Base-by-base conservation (phyloP, 2,888 invertebrate species). In the Serrognathus titanus region DNA sequence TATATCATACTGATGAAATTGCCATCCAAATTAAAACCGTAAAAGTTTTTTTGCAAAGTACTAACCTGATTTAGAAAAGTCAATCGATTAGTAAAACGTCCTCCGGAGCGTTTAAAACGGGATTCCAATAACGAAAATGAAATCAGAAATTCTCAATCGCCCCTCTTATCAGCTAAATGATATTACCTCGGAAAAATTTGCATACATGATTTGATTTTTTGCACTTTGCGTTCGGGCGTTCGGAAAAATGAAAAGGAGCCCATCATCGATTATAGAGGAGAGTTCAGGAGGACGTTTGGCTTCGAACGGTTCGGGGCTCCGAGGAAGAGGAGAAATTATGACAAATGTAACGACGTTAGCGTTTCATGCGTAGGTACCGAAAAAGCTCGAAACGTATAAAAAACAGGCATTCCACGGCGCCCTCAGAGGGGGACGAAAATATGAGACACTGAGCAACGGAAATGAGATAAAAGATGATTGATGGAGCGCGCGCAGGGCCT, bases 181-280 rank as follows among this genome's bases (percentile, higher is more conserved):
- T 55, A 59, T 63, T 60, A 62, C 52, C 48, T 31, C 24, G 24
- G 46, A 48, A 57, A 16, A 55, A 63, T 63, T 63, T 62, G 54
- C 63, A 62, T 62, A 61, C 53, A 61, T 61, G 63, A 63, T 63
- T 63, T 63, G 63, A 63, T 63, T 62, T 61, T 61, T 31, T 31
- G 40, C 40, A 40, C 13, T 40, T 40, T 40, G 40, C 7, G 24
- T 31, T 31, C 24, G 24, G 24, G 24, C 24, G 24, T 31, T 31
- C 24, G 24, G n/a, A n/a, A 31, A 31, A 16, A 31, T 31, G 24
- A 31, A 31, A 31, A 31, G 24, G 24, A 31, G 24, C 24, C 16
- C 24, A 31, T 31, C 24, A 31, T 31, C 24, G 24, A 31, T 31
- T 31, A 31, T 31, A 31, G 24, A 31, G 24, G 7, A 7, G 24